Conservation (phyloP, 2,113 vertebrate species). For the Cisticola juncidis region DNA sequence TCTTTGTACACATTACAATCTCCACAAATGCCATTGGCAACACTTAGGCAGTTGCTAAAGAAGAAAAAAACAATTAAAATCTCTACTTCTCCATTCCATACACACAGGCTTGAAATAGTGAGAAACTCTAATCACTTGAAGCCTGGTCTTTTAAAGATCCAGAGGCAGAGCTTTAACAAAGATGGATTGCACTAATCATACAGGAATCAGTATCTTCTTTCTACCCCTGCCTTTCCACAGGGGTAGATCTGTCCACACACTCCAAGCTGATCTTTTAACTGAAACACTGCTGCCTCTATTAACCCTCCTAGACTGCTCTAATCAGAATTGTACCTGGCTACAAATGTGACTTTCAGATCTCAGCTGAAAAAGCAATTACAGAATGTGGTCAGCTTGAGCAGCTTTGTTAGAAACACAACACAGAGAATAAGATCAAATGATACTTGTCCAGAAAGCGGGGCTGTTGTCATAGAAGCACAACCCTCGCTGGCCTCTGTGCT, state of each 20-base stretch:
- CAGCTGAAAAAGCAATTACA: conserved; percentile 50
- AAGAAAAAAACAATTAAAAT: neutral
- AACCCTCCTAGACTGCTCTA: conserved; percentile 5
- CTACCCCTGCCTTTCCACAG: neutral
- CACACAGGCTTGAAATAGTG: neutral
- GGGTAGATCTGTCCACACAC: too few relatives aligned
- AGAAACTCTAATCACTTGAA: neutral
- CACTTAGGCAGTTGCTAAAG: neutral
- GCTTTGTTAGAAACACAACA: conserved; percentile 30
- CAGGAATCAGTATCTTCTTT: neutral
- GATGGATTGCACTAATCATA: neutral
- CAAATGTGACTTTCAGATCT: conserved; percentile 5
- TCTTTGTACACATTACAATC: neutral
- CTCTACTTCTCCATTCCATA: neutral
- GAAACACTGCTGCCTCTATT: conserved; percentile 23
- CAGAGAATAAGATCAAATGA: conserved; percentile 44
- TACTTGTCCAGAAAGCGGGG: neutral
- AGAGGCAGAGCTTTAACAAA: neutral
- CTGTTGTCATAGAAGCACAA: conserved; percentile 66
- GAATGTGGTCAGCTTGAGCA: neutral
- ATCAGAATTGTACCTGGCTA: conserved; percentile 19
- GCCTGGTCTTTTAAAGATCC: neutral
- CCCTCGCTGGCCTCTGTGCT: neutral
- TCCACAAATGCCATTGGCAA: neutral
- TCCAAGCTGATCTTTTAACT: neutral